Evolutionary conservation across 1,140 invertebrate genomes (phyloP), one percentile per base, ranked within the genome.

Genomic region (Nasonia vitripennis): DNA sequence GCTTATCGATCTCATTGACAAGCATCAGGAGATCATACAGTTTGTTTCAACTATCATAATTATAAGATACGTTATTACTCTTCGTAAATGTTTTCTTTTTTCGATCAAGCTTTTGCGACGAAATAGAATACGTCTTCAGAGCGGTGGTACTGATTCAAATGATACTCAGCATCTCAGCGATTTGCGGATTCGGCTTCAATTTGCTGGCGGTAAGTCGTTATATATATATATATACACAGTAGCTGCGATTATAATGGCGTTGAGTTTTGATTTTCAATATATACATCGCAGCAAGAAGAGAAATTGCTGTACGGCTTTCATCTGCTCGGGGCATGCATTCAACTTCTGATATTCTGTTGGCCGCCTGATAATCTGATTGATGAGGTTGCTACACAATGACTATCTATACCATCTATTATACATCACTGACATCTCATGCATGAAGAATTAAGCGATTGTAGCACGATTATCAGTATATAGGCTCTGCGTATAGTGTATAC

Each of bases 271-370:
- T 4, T 67, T 20, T 67, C 14, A 67, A 67, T 27, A 27, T 17
- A 67, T 17, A 67, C 5, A 67, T 6, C 67, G n/a, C 67, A 75
- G n/a, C 14, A 55, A 37, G 23, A 68, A 37, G 74, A 45, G 4
- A 48, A 7, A 48, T 17, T 77, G 1, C 23, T 48, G 41, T 77
- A 48, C 41, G 11, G 31, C 70, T 11, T 71, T 45, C 77, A 71
- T 70, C 34, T 78, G 17, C 9, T 79, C 7, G 67, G 74, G 41
- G 71, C 78, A 4, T 2, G 87, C 7, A 55, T 88, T n/a, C 89
- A 89, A 75, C 81, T 89, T 0, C 87, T 88, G 9, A 73, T 89
- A 17, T 87, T 87, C 70, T 89, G 88, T 48, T 89, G 89, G 88
- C 87, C 89, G 4, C 86, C 89, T 2, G 84, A 89, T 20, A 68